phyloP scores from a whole-genome alignment of 2,797 vertebrate genomes.

The Coregonus sp. region DNA sequence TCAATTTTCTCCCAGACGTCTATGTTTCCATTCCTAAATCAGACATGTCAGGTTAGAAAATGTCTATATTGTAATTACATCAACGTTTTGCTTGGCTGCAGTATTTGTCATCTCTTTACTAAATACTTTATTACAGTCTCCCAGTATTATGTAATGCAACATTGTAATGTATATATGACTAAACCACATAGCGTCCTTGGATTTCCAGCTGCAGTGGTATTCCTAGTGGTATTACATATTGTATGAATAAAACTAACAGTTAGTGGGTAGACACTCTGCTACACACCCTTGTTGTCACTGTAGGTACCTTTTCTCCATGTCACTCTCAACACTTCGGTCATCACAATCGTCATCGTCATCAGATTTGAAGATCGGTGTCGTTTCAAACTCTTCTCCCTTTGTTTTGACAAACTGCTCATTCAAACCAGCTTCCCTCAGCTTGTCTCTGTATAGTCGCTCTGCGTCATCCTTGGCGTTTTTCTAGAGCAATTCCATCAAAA shows the following conservation, averaged over 20 bases:
- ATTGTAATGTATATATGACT: conserved; percentile 40
- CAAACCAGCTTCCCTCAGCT: conserved; percentile 82
- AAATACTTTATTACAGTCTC: conserved; percentile 55
- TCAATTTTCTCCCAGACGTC: conserved; percentile 71
- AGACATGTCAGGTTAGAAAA: conserved; percentile 70
- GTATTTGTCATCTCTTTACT: conserved; percentile 54
- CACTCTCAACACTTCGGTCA: conserved; percentile 44
- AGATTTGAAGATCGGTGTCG: conserved; percentile 33
- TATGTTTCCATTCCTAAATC: conserved; percentile 75
- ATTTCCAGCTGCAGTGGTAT: conserved; percentile 57
- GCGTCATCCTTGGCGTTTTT: conserved; percentile 79
- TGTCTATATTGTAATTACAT: conserved; percentile 71
- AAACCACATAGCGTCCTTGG: conserved; percentile 69
- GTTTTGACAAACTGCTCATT: conserved; percentile 85
- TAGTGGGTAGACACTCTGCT: conserved; percentile 14
- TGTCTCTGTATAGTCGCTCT: conserved; percentile 79
- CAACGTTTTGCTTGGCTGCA: conserved; percentile 67
- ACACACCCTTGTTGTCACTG: conserved; percentile 39
- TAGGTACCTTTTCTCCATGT: conserved; percentile 69
- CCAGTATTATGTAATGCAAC: conserved; percentile 70
- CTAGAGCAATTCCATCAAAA: conserved; percentile 57
- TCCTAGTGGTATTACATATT: conserved; percentile 60
- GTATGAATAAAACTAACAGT: conserved; percentile 38
- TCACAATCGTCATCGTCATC: conserved; percentile 50
- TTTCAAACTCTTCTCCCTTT: conserved; percentile 68